Evolutionary conservation across 1,140 invertebrate genomes (phyloP), one percentile per base, ranked within the genome.

Genomic region (Chironomus striatipennis): DNA sequence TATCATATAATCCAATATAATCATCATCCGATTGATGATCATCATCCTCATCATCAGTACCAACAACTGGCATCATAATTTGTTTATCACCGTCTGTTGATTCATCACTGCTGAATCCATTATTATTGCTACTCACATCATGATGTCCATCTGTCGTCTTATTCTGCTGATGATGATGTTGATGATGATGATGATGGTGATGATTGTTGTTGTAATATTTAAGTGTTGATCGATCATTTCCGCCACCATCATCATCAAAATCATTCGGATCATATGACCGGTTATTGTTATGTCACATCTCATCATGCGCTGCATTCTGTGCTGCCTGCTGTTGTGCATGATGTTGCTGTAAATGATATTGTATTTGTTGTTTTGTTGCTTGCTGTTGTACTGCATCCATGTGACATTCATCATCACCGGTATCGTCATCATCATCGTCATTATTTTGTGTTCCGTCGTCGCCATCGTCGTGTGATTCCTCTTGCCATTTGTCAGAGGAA

Each of bases 401-500:
- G 3, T 18, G 65, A 70, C 65, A 18, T 20, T 70, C 65, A 20
- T 70, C 65, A 10, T 70, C 65, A 1, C 6, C 65, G n/a, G 64
- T 18, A 20, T 70, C 65, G 9, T 70, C 65, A 70, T 70, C 65
- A 8, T 70, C 65, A 10, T 70, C 65, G 20, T 70, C 65, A 21
- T 21, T 17, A 4, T 20, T n/a, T n/a, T 57, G 12, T 57, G 12
- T n/a, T n/a, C n/a, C 65, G 20, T 70, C 9, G 6, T 70, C 65
- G n/a, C 18, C 65, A 20, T 20, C 18, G 20, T 70, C 65, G 7
- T 70, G 65, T 8, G 17, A 20, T 78, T 98, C 97, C 82, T 98
- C 97, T 81, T 96, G 95, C 97, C 97, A 98, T 82, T 98, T 99
- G 85, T 99, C 98, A 91, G 98, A 96, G 3, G 96, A 97, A 74